Base-by-base conservation (phyloP, 2,113 vertebrate species). In the Rhynchomys soricoides region DNA sequence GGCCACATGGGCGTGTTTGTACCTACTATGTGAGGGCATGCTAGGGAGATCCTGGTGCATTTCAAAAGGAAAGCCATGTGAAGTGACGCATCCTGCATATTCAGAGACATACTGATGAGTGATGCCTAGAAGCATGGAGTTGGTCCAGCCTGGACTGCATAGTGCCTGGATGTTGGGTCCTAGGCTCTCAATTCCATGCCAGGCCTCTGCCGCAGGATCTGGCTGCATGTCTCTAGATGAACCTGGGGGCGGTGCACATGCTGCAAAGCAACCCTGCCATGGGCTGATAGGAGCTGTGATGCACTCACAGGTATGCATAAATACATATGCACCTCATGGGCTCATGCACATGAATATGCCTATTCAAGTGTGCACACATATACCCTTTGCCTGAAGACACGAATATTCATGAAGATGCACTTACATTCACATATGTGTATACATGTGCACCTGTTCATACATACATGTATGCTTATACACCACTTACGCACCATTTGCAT, bases 11-110 rank as follows among this genome's bases (percentile, higher is more conserved):
- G 50, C 55, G 77, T 40, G 45, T 40, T 26, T 88, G 83, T 37
- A 34, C 10, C 5, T 40, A 9, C 12, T 1, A 0, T 0, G 3
- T 15, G 48, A 87, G 48, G 12, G 17, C 1, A 0, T 0, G 13
- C 31, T 26, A 45, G 24, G 34, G 24, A 34, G 6, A 22, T 34
- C 5, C 1, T 26, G 45, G 45, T 17, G 1, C 3, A 0, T 43
- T 57, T 48, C 37, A n/a, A 75, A 59, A 77, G 86, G n/a, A 26
- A 70, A 52, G 43, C 31, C 43, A 3, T 1, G 0, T 4, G 5
- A 52, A 66, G n/a, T 1, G 11, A 19, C 17, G 7, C 0, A 0
- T 4, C 43, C 40, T 0, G 17, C n/a, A n/a, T 26, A 88, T 89
- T 89, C n/a, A 43, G 37, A 73, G 24, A 31, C 13, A 74, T 5